phyloP scores from a whole-genome alignment of 1,140 invertebrate genomes.

The Lucilia cuprina region DNA sequence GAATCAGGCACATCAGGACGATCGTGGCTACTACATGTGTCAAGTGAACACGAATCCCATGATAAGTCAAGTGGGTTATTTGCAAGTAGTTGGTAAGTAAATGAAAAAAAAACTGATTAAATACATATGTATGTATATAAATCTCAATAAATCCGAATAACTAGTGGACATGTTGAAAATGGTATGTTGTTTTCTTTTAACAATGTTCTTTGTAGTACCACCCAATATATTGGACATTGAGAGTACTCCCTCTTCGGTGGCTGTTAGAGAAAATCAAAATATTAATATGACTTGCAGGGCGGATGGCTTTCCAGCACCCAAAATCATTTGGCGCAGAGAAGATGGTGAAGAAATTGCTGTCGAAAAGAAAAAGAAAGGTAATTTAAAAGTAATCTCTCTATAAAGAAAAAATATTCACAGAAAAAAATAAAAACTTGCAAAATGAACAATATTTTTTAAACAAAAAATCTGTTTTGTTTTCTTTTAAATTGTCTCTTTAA shows the following conservation, averaged over 20 bases:
- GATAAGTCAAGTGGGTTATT: slow-evolving; percentile 92
- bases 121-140: too few species aligned
- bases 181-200: not conserved
- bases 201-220: slow-evolving; percentile 70
- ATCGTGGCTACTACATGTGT: slow-evolving; percentile 91
- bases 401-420: not conserved
- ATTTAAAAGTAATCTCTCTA: slow-evolving; percentile 36
- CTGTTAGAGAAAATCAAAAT: slow-evolving; percentile 88
- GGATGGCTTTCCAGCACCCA: slow-evolving; percentile 86
- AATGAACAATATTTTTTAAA: not conserved
- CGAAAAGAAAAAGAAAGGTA: slow-evolving; percentile 84
- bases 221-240: slow-evolving; percentile 87
- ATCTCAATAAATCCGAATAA: not conserved
- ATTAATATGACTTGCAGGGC: slow-evolving; percentile 88
- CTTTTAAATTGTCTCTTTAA: slow-evolving; percentile 29
- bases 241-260: slow-evolving; percentile 86
- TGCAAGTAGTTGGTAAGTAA: slow-evolving; percentile 90
- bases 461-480: not conserved
- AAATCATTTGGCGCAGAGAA: slow-evolving; percentile 89
- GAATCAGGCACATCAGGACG: slow-evolving; percentile 85
- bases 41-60: slow-evolving; percentile 96
- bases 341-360: slow-evolving; percentile 84
- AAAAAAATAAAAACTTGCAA: not conserved
- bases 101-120: not conserved
- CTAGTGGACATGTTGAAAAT: not conserved